Evolutionary conservation across 2,113 vertebrate genomes (phyloP).

Genomic region (Rhodinocichla rosea): DNA sequence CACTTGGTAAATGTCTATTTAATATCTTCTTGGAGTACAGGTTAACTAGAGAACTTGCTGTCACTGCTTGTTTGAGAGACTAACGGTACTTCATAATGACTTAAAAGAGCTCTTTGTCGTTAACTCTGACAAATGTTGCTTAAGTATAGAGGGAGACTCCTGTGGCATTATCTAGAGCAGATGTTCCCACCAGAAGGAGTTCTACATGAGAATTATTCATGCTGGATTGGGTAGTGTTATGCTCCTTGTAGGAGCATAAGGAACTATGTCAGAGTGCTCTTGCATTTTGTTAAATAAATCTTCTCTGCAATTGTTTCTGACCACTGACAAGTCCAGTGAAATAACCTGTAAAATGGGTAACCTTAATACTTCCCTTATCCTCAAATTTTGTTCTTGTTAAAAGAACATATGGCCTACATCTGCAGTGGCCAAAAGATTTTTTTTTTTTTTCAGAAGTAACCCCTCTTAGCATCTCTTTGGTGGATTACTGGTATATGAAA

Average conservation of each 20-base stretch:
- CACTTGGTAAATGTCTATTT: constrained; percentile 80
- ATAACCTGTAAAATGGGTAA: neutral
- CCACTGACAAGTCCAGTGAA: neutral
- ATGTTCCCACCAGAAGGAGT: neutral
- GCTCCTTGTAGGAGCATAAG: accelerated
- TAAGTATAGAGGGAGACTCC: neutral
- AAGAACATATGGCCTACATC: neutral
- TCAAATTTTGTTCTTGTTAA: neutral
- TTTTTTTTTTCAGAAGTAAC: neutral
- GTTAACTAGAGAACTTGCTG: neutral
- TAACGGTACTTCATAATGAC: neutral
- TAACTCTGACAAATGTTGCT: neutral
- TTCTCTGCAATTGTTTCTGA: neutral
- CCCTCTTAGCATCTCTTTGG: neutral
- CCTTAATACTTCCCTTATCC: neutral
- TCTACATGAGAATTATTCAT: neutral
- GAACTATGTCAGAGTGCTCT: neutral
- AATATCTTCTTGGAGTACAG: neutral
- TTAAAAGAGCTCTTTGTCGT: neutral
- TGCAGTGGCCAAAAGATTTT: neutral
- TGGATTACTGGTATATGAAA: neutral
- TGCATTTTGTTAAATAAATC: neutral
- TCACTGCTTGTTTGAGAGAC: neutral
- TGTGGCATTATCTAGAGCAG: neutral
- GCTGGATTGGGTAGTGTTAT: neutral